Conservation (phyloP, 2,888 invertebrate genomes). For the Torymus texanus region DNA sequence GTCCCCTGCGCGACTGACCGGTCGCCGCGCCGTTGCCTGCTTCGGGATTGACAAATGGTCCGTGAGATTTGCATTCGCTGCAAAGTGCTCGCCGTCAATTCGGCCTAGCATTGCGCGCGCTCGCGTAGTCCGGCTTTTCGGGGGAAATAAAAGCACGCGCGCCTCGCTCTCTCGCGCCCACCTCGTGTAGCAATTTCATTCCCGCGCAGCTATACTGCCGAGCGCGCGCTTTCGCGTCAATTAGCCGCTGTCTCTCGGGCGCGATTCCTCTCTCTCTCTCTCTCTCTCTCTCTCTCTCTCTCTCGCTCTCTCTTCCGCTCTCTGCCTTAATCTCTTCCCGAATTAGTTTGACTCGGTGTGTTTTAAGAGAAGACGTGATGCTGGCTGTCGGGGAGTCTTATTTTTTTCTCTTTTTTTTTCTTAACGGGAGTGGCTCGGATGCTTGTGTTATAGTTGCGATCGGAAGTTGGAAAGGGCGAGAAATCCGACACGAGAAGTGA, state of each 20-base stretch:
- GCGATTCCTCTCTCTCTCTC: background rate
- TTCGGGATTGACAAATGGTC: conserved; percentile 70
- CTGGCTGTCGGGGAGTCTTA: background rate
- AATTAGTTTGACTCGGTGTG: conserved; percentile 36
- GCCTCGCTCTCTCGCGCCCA: too few relatives aligned
- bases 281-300: background rate
- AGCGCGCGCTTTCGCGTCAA: conserved; percentile 35
- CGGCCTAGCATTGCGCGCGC: background rate
- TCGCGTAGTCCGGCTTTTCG: background rate
- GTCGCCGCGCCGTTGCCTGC: conserved; percentile 18
- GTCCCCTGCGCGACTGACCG: conserved; percentile 59
- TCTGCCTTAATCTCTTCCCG: conserved; percentile 37
- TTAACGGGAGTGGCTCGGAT: background rate
- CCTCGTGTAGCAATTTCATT: background rate
- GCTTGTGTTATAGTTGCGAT: too few relatives aligned
- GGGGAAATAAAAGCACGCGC: conserved; percentile 25
- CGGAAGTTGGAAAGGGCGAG: too few relatives aligned
- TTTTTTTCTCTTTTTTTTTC: background rate
- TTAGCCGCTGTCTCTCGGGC: conserved; percentile 38
- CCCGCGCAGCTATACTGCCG: background rate
- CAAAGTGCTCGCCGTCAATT: conserved; percentile 62
- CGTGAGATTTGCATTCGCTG: conserved; percentile 70
- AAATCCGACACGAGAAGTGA: too few relatives aligned
- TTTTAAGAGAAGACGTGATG: conserved; percentile 33
- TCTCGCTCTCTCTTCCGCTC: background rate